Percentiles rank a stretch among this genome's conserved stretches.
These are phyloP conservation scores for Patella depressa DNA, from an alignment of 2,888 invertebrate species.

Conservation along the genomic window DNA sequence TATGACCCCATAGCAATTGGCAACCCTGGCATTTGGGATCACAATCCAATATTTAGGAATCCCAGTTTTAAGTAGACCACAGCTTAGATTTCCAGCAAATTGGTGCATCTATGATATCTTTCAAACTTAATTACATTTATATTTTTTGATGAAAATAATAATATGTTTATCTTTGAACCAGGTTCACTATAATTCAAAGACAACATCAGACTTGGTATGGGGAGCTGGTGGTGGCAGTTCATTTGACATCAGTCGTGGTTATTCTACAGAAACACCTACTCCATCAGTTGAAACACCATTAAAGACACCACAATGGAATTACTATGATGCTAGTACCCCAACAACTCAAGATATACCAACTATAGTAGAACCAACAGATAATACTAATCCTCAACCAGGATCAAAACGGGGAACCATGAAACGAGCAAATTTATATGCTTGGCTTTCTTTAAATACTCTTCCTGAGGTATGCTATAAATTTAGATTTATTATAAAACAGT, in stretches of 20 bases:
- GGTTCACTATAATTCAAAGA: constrained; percentile 71
- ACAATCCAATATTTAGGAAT: no score
- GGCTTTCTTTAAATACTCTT: constrained; percentile 96
- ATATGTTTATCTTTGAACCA: constrained; percentile 29
- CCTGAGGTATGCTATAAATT: constrained; percentile 76
- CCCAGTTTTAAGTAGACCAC: no score
- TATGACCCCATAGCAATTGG: no score
- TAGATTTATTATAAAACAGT: no score
- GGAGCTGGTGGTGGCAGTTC: constrained; percentile 2
- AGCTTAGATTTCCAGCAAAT: no score
- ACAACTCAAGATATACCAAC: constrained; percentile 18
- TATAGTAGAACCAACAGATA: constrained; percentile 7
- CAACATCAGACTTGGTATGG: constrained; percentile 24
- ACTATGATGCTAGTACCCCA: constrained; percentile 77
- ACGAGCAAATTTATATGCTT: constrained; percentile 91
- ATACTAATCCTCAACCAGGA: background rate
- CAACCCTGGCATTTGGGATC: no score
- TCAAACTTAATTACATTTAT: no score
- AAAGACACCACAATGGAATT: background rate
- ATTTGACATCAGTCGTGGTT: background rate
- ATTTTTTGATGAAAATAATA: no score
- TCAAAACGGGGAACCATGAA: constrained; percentile 69
- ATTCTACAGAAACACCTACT: background rate
- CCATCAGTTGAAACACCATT: background rate
- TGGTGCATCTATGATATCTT: no score